Evolutionary conservation across 2,888 invertebrate genomes (phyloP), one percentile per base, ranked within the genome.

Genomic region (Lasioglossum villosulum): DNA sequence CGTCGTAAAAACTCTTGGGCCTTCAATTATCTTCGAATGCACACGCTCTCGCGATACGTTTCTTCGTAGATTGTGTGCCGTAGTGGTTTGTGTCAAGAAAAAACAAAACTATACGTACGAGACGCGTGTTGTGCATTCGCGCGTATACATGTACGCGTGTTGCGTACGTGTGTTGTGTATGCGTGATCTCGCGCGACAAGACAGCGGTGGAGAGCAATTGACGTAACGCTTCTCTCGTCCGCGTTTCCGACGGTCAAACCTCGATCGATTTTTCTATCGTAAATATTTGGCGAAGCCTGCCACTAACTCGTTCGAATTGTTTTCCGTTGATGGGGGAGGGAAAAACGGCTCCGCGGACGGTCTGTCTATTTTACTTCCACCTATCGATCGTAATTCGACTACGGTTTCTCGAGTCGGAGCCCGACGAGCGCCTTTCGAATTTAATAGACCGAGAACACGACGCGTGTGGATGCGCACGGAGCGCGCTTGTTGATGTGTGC

Each of bases 1-100:
- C 80, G 78, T 83, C 84, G 37, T 87, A 82, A 88, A 90, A 90
- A 86, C 77, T 75, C 75, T 78, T 68, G 48, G 14, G 37, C 59
- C 66, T 71, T 68, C 48, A 73, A 63, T 86, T 87, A 86, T 90
- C 84, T 87, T 66, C 48, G 27, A 19, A 34, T 39, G 42, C 72
- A 27, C 72, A 27, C n/a, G n/a, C 19, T 16, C 56, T 37, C 56
- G 66, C 75, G 75, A 71, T 68, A 68, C 59, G 75, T 72, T 75
- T 77, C 78, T 30, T 66, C 70, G 23, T 23, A 30, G 34, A 23
- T 39, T 12, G n/a, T 16, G 30, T 56, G 39, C 45, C 39, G 78
- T n/a, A 39, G 70, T 75, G 48, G 48, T 48, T 48, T 6, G 19
- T 19, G 19, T 48, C 6, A 48, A 48, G 48, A 48, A 48, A 48